Conservation (phyloP, 2,113 vertebrate species). For the Sturnus vulgaris region DNA sequence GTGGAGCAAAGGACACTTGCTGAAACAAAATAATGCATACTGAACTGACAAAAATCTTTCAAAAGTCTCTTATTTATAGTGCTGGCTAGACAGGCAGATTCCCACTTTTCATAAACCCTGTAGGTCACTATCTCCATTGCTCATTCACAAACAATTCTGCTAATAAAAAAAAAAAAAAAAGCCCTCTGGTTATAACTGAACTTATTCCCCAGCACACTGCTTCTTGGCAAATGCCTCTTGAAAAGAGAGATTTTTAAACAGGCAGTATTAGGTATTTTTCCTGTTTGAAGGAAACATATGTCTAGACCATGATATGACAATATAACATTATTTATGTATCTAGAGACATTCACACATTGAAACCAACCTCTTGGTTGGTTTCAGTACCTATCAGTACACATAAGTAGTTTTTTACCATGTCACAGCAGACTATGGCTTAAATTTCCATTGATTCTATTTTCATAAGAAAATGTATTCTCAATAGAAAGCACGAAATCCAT, state of each 20-base stretch:
- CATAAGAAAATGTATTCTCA: neutral
- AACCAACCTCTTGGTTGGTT: neutral
- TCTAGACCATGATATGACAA: neutral
- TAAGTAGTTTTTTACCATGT: neutral
- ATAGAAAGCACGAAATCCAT: neutral
- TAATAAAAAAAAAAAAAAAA: neutral
- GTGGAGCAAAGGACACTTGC: constrained; percentile 2
- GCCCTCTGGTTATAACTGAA: neutral
- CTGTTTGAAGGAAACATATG: neutral
- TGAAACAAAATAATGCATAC: constrained; percentile 29
- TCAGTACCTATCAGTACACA: neutral
- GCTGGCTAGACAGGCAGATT: constrained; percentile 39
- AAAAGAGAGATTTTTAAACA: neutral
- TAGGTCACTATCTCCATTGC: constrained; percentile 29
- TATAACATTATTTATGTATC: neutral
- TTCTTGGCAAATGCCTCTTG: neutral
- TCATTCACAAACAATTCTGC: constrained; percentile 44
- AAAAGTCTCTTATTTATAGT: constrained; percentile 20
- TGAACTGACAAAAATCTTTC: neutral
- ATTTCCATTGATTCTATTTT: neutral
- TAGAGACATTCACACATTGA: neutral
- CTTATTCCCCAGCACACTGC: neutral
- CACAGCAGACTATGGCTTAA: neutral
- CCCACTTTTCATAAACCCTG: neutral
- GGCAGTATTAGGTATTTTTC: neutral